phyloP scores from a whole-genome alignment of 2,113 vertebrate genomes.

The Phylloscopus trochiloides region DNA sequence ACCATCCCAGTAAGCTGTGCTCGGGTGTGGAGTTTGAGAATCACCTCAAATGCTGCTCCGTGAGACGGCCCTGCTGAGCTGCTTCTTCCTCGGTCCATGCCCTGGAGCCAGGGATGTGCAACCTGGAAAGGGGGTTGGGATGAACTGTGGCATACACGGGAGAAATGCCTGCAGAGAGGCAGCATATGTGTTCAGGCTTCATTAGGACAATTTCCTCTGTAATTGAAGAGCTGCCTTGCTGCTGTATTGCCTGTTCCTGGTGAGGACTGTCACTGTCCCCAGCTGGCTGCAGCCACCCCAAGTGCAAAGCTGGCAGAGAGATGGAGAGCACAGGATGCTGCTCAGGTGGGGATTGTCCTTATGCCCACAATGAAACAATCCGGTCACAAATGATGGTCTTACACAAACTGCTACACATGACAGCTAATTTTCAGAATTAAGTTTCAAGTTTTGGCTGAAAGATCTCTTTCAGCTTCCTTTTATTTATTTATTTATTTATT shows the following conservation, averaged over 20 bases:
- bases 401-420: not conserved
- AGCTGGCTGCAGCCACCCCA: not conserved
- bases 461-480: not conserved
- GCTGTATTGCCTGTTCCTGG: not conserved
- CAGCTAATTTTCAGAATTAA: not conserved
- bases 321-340: not conserved
- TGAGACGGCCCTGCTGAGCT: not conserved
- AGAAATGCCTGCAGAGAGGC: not conserved
- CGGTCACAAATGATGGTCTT: not conserved
- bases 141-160: fast-evolving
- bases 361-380: not conserved
- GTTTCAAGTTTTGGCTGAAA: not conserved
- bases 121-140: not conserved
- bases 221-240: not conserved
- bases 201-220: not conserved
- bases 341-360: not conserved
- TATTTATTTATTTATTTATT: too few relatives aligned
- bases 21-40: not conserved
- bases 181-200: not conserved
- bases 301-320: not conserved
- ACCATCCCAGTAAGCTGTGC: not conserved
- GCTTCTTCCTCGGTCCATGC: fast-evolving
- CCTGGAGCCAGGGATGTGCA: not conserved
- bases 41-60: fast-evolving
- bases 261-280: not conserved